Evolutionary conservation across 2,797 vertebrate species (phyloP).

Genomic region (Xiphophorus birchmanni): DNA sequence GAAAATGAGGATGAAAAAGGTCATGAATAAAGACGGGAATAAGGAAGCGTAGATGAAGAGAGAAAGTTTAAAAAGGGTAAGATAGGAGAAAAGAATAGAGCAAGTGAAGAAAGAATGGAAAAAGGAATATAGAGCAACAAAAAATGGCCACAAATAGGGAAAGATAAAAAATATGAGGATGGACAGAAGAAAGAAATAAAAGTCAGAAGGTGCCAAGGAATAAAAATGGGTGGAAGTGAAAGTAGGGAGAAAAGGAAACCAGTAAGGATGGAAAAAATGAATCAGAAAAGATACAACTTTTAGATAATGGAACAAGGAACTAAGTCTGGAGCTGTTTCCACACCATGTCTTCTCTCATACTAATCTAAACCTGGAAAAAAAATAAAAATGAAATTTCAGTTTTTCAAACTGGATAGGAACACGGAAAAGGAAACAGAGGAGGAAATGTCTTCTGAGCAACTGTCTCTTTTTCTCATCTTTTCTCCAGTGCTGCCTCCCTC

Average conservation of each 20-base stretch:
- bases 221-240: not conserved
- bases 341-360: not conserved
- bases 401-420: not conserved
- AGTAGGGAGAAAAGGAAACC: not conserved
- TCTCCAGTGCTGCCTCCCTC: conserved; percentile 39
- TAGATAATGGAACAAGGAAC: not conserved
- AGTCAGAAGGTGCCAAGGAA: not conserved
- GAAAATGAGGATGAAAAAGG: not conserved
- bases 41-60: not conserved
- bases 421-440: conserved; percentile 51
- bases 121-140: not conserved
- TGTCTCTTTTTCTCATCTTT: conserved; percentile 43
- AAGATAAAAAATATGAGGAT: not conserved
- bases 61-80: not conserved
- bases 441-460: conserved; percentile 67
- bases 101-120: not conserved
- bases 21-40: not conserved
- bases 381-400: not conserved
- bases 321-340: not conserved
- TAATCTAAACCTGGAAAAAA: not conserved
- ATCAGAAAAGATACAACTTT: not conserved
- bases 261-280: not conserved
- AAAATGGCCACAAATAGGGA: not conserved
- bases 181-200: not conserved
- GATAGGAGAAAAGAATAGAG: not conserved